These are phyloP conservation scores for Coracopsis vasa DNA, from an alignment of 2,113 vertebrate genomes.

Conservation along the genomic window DNA sequence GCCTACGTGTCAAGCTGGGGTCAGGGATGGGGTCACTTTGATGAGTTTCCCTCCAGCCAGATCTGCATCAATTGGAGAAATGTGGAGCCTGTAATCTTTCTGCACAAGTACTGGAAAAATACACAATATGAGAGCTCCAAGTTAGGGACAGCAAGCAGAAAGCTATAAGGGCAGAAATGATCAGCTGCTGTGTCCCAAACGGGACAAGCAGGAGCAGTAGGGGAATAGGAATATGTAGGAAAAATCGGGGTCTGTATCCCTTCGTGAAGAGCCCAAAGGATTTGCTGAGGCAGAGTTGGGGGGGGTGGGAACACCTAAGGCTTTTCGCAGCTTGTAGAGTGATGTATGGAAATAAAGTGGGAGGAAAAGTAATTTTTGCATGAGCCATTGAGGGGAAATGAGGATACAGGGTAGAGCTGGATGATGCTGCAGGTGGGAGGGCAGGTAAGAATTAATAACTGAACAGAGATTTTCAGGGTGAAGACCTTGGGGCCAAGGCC, in stretches of 20 bases:
- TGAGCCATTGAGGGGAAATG: background rate
- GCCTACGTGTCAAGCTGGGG: background rate
- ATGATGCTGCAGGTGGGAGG: background rate
- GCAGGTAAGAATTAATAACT: background rate
- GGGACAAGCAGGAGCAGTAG: background rate
- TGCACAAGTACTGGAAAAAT: slow-evolving; percentile 4
- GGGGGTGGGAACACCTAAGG: background rate
- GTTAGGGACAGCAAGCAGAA: background rate
- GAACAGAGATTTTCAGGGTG: background rate
- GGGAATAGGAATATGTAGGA: background rate
- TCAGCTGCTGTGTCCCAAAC: background rate
- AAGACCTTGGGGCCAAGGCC: background rate
- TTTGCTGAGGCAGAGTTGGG: background rate
- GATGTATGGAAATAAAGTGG: background rate
- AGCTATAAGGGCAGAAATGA: background rate
- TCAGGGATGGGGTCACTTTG: slow-evolving; percentile 23
- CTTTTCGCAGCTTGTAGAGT: background rate
- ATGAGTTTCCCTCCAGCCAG: slow-evolving; percentile 33
- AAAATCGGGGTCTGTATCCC: background rate
- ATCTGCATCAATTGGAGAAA: background rate
- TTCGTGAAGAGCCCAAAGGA: background rate
- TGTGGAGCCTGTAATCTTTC: background rate
- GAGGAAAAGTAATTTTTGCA: background rate
- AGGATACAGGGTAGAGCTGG: background rate
- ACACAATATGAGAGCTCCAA: background rate